A percentile compares a stretch with the other conserved stretches of the same genome.
Evolutionary conservation across 2,888 invertebrate genomes (phyloP).

Genomic region (Pandemis cinnamomeana): DNA sequence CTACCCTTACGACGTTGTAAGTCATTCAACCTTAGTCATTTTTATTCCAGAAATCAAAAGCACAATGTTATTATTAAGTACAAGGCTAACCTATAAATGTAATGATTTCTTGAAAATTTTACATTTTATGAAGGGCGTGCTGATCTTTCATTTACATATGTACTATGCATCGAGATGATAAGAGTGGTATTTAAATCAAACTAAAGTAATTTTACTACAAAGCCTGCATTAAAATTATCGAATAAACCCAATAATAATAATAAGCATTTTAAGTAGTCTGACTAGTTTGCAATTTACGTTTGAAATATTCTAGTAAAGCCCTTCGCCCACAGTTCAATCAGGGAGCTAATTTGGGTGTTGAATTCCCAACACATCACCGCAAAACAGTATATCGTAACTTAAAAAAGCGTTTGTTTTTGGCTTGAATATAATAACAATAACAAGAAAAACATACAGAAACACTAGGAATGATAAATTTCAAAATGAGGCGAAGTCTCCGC

Average conservation of each 20-base stretch:
- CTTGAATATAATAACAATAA: conserved; percentile 36
- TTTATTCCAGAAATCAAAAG: conserved; percentile 36
- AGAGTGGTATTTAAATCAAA: background rate
- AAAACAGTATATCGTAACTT: conserved; percentile 16
- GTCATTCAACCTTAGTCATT: conserved; percentile 28
- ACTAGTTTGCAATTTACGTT: conserved; percentile 15
- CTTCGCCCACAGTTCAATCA: conserved; percentile 8
- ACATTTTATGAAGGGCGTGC: conserved; percentile 32
- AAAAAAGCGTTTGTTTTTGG: conserved; percentile 38
- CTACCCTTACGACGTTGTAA: conserved; percentile 31
- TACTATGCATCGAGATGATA: background rate
- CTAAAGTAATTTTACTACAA: background rate
- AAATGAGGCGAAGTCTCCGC: conserved; percentile 22
- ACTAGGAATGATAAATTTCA: conserved; percentile 39
- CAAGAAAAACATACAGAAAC: conserved; percentile 28
- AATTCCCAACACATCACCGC: background rate
- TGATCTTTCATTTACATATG: conserved; percentile 20
- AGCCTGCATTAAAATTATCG: background rate
- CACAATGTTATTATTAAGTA: conserved; percentile 50
- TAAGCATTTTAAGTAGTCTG: conserved; percentile 16
- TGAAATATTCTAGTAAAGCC: conserved; percentile 25
- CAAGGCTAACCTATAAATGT: conserved; percentile 48
- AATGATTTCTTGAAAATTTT: conserved; percentile 36
- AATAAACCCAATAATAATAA: conserved; percentile 16
- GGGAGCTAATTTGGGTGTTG: conserved; percentile 9